Percentiles rank a stretch among this genome's conserved stretches.
These are phyloP conservation scores for Agriotes lineatus DNA, from an alignment of 2,888 invertebrate genomes.

Conservation along the genomic window DNA sequence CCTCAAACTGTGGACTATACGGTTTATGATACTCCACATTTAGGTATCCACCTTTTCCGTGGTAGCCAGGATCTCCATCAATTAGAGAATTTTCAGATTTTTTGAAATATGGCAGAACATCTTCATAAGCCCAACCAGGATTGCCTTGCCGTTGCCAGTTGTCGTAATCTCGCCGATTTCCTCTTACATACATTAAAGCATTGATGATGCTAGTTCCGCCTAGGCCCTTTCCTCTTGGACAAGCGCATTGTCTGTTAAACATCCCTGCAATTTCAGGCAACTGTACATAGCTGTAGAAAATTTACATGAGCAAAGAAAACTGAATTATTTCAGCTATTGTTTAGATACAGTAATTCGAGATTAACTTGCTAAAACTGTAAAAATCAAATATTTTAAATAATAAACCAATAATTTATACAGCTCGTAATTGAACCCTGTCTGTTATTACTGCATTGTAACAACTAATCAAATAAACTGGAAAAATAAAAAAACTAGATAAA, in stretches of 20 bases:
- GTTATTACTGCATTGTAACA: too few relatives aligned
- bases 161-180: slow-evolving; percentile 82
- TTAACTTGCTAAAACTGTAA: too few relatives aligned
- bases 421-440: too few relatives aligned
- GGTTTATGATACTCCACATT: slow-evolving; percentile 75
- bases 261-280: slow-evolving; percentile 18
- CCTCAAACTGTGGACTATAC: slow-evolving; percentile 70
- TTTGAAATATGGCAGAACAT: slow-evolving; percentile 79
- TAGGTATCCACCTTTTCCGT: slow-evolving; percentile 74
- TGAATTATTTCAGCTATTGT: too few relatives aligned
- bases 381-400: too few relatives aligned
- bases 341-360: too few relatives aligned
- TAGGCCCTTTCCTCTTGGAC: slow-evolving; percentile 78
- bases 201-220: slow-evolving; percentile 86
- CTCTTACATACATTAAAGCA: slow-evolving; percentile 84
- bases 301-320: too few relatives aligned
- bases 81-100: slow-evolving; percentile 77
- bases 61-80: slow-evolving; percentile 73
- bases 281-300: too few relatives aligned
- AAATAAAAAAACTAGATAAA: too few relatives aligned
- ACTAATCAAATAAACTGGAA: too few relatives aligned
- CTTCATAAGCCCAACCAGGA: slow-evolving; percentile 79
- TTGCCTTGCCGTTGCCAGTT: slow-evolving; percentile 82
- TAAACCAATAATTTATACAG: too few relatives aligned
- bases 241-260: slow-evolving; percentile 43